Conservation (phyloP, 2,113 vertebrate species). For the Mustela nigripes region DNA sequence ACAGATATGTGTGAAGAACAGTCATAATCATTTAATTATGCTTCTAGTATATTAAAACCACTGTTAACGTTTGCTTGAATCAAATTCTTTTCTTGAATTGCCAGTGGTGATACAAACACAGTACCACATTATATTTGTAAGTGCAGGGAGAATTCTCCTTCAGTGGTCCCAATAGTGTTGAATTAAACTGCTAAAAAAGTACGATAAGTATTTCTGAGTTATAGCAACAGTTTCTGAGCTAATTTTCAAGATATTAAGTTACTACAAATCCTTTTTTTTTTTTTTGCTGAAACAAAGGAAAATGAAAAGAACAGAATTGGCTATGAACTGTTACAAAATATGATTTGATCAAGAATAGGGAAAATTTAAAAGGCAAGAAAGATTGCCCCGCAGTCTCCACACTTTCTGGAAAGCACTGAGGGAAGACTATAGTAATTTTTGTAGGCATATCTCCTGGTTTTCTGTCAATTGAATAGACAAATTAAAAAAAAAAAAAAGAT, state of each 20-base stretch:
- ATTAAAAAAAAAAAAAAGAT: constrained; percentile 57
- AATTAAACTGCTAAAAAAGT: constrained; percentile 74
- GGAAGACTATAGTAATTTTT: neutral
- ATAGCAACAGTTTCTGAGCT: constrained; percentile 54
- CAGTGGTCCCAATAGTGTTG: constrained; percentile 39
- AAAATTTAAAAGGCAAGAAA: constrained; percentile 43
- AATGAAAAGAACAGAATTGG: constrained; percentile 47
- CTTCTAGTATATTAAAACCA: constrained; percentile 68
- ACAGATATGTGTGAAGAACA: constrained; percentile 10
- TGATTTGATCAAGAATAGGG: neutral
- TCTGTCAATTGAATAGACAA: neutral
- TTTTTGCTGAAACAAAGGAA: constrained; percentile 40
- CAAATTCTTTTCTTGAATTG: constrained; percentile 52
- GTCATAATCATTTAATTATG: constrained; percentile 77
- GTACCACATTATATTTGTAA: constrained; percentile 37
- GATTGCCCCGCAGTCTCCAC: neutral
- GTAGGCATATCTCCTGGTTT: neutral
- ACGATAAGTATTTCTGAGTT: constrained; percentile 57
- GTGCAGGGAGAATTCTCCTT: constrained; percentile 49
- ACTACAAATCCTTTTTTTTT: constrained; percentile 28
- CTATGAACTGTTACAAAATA: neutral
- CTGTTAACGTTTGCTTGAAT: constrained; percentile 59
- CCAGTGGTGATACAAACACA: constrained; percentile 39
- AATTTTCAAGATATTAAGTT: constrained; percentile 72
- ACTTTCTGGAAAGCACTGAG: neutral